A percentile compares a stretch with the other conserved stretches of the same genome.
These are phyloP conservation scores for Trinectes maculatus DNA, from an alignment of 2,113 vertebrate species.

Conservation along the genomic window DNA sequence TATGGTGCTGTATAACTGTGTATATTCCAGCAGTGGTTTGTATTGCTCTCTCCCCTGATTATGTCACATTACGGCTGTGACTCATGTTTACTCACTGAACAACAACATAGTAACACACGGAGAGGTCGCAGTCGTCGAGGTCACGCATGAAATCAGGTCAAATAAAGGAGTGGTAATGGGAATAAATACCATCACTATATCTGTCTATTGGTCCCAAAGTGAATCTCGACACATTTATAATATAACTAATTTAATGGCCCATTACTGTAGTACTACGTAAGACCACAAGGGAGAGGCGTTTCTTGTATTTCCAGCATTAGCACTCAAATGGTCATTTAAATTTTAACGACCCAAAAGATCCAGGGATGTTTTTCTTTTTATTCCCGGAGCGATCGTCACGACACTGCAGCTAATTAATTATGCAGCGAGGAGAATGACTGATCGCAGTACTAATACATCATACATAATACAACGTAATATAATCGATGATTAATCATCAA, in stretches of 20 bases:
- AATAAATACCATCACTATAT: neutral
- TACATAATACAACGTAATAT: too few relatives aligned
- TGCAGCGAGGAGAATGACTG: too few relatives aligned
- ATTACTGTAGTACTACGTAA: conserved; percentile 44
- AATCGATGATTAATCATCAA: too few relatives aligned
- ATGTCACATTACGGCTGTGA: conserved; percentile 48
- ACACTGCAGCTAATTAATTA: too few relatives aligned
- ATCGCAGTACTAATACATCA: too few relatives aligned
- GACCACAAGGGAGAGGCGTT: conserved; percentile 68
- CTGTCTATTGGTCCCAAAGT: neutral
- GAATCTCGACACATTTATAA: too few relatives aligned
- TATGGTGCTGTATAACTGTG: too few relatives aligned
- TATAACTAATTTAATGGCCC: neutral
- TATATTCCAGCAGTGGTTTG: conserved; percentile 48
- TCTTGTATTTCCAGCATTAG: neutral
- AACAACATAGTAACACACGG: neutral
- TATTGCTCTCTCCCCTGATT: conserved; percentile 57
- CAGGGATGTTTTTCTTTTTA: neutral
- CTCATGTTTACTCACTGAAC: conserved; percentile 22
- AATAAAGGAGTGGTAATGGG: neutral
- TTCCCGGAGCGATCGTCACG: too few relatives aligned
- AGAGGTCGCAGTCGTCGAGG: neutral
- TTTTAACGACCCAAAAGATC: neutral
- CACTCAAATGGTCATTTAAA: neutral
- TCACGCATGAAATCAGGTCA: neutral